Evolutionary conservation across 2,888 invertebrate genomes (phyloP), one percentile per base, ranked within the genome.

Genomic region (Rapana venosa): DNA sequence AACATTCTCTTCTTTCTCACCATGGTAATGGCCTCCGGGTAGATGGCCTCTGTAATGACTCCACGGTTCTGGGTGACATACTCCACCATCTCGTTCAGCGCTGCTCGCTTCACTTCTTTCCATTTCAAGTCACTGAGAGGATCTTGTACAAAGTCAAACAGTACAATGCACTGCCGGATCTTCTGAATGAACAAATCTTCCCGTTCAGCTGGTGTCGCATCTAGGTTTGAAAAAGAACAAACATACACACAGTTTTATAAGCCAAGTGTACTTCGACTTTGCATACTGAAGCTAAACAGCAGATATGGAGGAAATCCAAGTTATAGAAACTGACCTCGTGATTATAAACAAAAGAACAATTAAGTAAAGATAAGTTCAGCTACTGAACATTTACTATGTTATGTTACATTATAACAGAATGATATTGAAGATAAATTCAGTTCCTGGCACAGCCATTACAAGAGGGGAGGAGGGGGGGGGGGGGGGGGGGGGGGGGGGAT

Each of bases 11-110:
- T 8, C n/a, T n/a, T 30, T n/a, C 22, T 97, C 97, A 99, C 99
- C 99, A 99, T 99, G 97, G 98, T 98, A 96, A 99, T 98, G 96
- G 98, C 98, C 97, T 99, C 99, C 93, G 99, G 99, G 96, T 99
- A 99, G 94, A 99, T 98, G 91, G 98, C 97, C 96, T 99, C 99
- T 94, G 99, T 99, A 95, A 99, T 98, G 94, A 99, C 98, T 92
- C 98, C 98, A 96, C 98, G 98, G 92, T 98, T 98, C 92, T 97
- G 97, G 92, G 98, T 98, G 95, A 99, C 98, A 97, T 98, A 99
- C 96, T 99, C 99, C 95, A 99, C 99, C 97, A 99, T 98, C 97
- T 99, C 99, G 96, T 99, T 98, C 91, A 99, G 97, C 86, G 99
- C 98, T 91, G 98, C 98, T 94, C 99, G 97, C 96, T 99, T 99